Percentiles rank a stretch among this genome's conserved stretches.
phyloP scores from a whole-genome alignment of 2,113 vertebrate species.

The Platichthys stellatus region DNA sequence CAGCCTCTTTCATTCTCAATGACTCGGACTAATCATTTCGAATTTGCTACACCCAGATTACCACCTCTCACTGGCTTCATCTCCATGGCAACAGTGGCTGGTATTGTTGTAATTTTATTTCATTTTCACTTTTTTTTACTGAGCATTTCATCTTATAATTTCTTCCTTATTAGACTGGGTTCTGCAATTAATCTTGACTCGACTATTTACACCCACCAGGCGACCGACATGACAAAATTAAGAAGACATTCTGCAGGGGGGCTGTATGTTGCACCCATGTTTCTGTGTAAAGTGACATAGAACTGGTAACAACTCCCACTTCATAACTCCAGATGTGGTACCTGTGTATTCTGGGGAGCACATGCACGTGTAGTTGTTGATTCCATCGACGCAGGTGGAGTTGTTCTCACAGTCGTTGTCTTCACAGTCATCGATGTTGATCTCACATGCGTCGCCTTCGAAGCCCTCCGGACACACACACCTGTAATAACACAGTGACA shows the following conservation, averaged over 20 bases:
- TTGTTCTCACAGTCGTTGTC: constrained; percentile 99
- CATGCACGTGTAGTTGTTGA: constrained; percentile 98
- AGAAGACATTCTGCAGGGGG: no score
- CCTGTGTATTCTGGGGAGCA: constrained; percentile 98
- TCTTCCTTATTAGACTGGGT: background rate
- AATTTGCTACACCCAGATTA: background rate
- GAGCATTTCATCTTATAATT: background rate
- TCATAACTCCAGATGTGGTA: constrained; percentile 58
- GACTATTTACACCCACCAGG: background rate
- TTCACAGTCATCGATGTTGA: constrained; percentile 98
- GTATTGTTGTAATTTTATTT: background rate
- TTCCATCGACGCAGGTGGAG: constrained; percentile 95
- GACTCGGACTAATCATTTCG: no score
- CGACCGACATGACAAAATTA: background rate
- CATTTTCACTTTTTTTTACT: background rate
- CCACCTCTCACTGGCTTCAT: background rate
- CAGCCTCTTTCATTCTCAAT: no score
- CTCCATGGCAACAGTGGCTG: background rate
- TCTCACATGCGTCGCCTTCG: constrained; percentile 93
- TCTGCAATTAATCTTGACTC: background rate
- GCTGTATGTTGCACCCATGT: no score
- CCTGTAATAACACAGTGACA: constrained; percentile 76
- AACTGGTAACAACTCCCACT: background rate
- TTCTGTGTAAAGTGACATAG: no score
- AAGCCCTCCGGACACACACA: constrained; percentile 96